Evolutionary conservation across 2,797 vertebrate genomes (phyloP).

Genomic region (Acanthurus lineatus): DNA sequence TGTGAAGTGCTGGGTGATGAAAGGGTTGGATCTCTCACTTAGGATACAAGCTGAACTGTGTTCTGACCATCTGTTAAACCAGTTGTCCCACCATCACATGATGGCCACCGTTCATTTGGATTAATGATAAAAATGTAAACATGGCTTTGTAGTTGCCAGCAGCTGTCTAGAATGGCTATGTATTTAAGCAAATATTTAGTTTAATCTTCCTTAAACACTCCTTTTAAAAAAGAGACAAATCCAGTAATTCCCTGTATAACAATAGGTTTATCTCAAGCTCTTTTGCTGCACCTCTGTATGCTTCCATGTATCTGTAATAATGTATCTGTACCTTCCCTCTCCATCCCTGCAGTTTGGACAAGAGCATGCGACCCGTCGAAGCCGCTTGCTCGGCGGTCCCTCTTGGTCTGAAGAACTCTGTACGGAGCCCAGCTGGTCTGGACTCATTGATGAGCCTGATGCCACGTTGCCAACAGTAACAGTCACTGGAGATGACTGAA

Average conservation of each 20-base stretch:
- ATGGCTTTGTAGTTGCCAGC: neutral
- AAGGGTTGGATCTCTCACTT: constrained; percentile 36
- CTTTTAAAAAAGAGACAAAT: neutral
- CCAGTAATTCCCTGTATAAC: neutral
- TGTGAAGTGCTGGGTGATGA: constrained; percentile 20
- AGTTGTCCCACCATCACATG: constrained; percentile 15
- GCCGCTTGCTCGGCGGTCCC: constrained; percentile 94
- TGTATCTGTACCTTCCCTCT: constrained; percentile 91
- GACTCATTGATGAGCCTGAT: constrained; percentile 92
- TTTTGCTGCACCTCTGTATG: neutral
- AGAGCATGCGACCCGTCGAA: constrained; percentile 96
- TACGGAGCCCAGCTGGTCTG: constrained; percentile 95
- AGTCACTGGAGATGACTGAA: constrained; percentile 93
- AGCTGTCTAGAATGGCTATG: too few relatives aligned
- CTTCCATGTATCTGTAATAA: neutral
- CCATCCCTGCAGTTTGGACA: constrained; percentile 99
- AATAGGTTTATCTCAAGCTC: neutral
- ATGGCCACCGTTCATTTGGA: neutral
- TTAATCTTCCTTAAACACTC: neutral
- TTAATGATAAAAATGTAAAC: neutral
- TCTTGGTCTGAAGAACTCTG: constrained; percentile 97
- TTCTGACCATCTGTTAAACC: constrained; percentile 43
- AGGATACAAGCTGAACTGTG: constrained; percentile 27
- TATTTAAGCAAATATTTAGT: neutral
- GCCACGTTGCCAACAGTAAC: constrained; percentile 94